phyloP scores from a whole-genome alignment of 2,113 vertebrate genomes.

The Otolemur garnettii region DNA sequence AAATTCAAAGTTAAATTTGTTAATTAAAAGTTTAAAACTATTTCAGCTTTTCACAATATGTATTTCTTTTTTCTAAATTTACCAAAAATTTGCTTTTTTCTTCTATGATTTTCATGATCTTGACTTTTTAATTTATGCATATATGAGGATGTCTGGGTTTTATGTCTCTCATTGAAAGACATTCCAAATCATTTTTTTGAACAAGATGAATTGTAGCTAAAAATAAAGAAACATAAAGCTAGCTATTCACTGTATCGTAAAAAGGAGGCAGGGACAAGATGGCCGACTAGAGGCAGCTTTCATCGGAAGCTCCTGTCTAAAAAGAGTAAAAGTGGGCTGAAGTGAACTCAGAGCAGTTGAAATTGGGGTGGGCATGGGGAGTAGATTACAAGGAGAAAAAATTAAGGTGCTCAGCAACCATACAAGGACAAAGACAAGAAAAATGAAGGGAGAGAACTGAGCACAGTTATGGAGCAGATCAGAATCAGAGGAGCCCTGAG shows the following conservation, averaged over 20 bases:
- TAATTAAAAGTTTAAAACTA: slow-evolving; percentile 2
- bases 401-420: too few species aligned
- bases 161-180: not conserved
- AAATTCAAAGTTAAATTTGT: slow-evolving; percentile 33
- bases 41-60: not conserved
- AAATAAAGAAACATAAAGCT: not conserved
- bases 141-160: not conserved
- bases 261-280: not conserved
- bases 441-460: too few species aligned
- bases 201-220: not conserved
- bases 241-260: not conserved
- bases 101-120: not conserved
- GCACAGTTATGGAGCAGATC: too few species aligned
- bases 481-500: too few species aligned
- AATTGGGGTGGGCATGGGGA: too few species aligned
- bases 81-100: slow-evolving; percentile 31
- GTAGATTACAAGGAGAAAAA: too few species aligned
- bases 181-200: not conserved
- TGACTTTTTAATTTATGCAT: not conserved
- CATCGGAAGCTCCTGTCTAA: too few species aligned
- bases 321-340: too few species aligned
- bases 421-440: too few species aligned
- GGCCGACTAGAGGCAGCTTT: too few species aligned
- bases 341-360: too few species aligned
- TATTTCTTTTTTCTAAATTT: slow-evolving; percentile 28